phyloP scores from a whole-genome alignment of 2,797 vertebrate genomes.

The Manis crassicaudata region DNA sequence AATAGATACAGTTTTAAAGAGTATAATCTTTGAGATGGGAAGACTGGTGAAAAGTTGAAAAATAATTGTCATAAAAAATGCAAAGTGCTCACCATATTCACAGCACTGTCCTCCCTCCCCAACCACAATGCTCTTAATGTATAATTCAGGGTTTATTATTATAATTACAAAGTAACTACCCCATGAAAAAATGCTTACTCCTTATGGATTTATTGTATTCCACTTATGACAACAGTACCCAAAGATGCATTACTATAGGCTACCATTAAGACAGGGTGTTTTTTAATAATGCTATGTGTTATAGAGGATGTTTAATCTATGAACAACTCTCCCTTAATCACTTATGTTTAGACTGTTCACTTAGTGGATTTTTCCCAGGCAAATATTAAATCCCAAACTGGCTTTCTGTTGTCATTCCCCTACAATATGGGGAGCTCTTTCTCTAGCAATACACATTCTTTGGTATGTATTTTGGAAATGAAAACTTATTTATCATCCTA shows the following conservation, averaged over 20 bases:
- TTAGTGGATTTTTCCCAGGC: not conserved
- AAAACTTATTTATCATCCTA: constrained; percentile 57
- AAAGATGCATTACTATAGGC: not conserved
- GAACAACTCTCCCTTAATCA: not conserved
- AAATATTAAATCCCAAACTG: constrained; percentile 27
- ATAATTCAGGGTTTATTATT: not conserved
- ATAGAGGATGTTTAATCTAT: not conserved
- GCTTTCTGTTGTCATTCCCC: not conserved
- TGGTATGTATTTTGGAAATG: constrained; percentile 56
- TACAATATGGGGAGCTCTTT: constrained; percentile 38
- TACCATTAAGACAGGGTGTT: not conserved
- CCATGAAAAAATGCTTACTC: not conserved
- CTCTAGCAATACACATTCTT: constrained; percentile 52
- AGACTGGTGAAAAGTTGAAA: not conserved
- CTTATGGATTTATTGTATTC: not conserved
- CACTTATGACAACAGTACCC: not conserved
- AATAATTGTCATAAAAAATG: constrained; percentile 15
- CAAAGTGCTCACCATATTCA: not conserved
- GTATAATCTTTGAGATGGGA: not conserved
- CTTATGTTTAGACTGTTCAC: constrained; percentile 5
- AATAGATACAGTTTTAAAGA: not conserved
- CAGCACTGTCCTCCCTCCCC: not conserved
- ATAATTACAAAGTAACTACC: not conserved
- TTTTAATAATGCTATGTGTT: not conserved
- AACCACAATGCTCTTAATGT: not conserved